phyloP scores from a whole-genome alignment of 2,797 vertebrate species.

The Mormyrops attenuatus region DNA sequence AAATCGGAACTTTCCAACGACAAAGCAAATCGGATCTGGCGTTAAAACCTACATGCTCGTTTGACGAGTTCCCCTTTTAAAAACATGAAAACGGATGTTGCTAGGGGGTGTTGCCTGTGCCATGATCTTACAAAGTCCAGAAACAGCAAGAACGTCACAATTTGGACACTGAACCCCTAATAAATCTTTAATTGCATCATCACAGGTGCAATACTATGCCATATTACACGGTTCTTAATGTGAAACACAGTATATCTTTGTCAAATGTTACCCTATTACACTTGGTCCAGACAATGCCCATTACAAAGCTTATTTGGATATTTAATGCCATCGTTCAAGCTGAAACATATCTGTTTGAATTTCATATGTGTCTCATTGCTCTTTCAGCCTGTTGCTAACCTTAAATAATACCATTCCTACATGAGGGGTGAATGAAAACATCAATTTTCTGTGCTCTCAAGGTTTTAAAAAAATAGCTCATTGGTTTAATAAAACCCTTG shows the following conservation, averaged over 20 bases:
- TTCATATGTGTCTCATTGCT: background rate
- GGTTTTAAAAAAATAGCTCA: background rate
- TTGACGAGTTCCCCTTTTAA: background rate
- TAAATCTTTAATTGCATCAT: background rate
- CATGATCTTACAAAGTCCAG: background rate
- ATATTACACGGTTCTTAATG: background rate
- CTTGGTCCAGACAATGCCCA: background rate
- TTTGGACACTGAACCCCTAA: background rate
- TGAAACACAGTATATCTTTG: background rate
- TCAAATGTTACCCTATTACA: background rate
- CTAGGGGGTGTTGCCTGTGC: background rate
- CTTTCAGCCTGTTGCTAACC: background rate
- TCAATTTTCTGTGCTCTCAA: background rate
- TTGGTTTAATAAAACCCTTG: background rate
- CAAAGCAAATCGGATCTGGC: conserved; percentile 15
- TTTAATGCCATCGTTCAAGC: background rate
- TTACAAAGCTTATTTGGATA: background rate
- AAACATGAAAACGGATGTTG: background rate
- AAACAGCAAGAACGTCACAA: background rate
- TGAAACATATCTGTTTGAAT: background rate
- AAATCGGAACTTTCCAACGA: background rate
- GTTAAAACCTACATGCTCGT: background rate
- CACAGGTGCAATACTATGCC: background rate
- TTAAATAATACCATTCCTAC: background rate
- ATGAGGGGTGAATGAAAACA: background rate